Percentiles rank a stretch among this genome's conserved stretches.
These are phyloP conservation scores for Eidolon helvum DNA, from an alignment of 2,113 vertebrate genomes.

Conservation along the genomic window DNA sequence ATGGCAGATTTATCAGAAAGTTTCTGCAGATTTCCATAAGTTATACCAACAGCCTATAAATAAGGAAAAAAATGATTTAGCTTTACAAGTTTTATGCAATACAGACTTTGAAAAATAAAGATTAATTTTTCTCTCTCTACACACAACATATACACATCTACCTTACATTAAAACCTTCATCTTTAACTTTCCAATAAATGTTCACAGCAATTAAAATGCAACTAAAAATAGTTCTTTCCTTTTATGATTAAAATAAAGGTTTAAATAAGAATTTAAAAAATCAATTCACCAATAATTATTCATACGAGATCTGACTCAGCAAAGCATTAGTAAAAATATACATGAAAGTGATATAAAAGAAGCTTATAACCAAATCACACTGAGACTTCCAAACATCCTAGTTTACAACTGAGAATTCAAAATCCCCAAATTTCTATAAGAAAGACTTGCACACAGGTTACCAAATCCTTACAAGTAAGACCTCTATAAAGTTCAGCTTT, in stretches of 20 bases:
- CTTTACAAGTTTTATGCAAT: conserved; percentile 37
- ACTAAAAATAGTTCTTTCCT: conserved; percentile 24
- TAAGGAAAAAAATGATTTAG: conserved; percentile 65
- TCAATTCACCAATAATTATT: conserved; percentile 13
- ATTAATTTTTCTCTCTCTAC: neutral
- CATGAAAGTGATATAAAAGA: neutral
- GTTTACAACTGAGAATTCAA: neutral
- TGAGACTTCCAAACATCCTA: neutral
- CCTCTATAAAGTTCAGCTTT: conserved; percentile 15
- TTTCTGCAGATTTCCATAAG: conserved; percentile 88
- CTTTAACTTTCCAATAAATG: conserved; percentile 14
- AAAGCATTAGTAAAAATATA: conserved; percentile 19
- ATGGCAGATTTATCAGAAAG: conserved; percentile 91
- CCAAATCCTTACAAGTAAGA: neutral
- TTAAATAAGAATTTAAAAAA: conserved; percentile 27
- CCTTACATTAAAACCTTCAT: neutral
- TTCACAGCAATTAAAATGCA: conserved; percentile 15
- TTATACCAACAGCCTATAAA: conserved; percentile 90
- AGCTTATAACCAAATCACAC: neutral
- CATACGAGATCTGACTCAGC: neutral
- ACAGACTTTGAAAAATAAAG: conserved; percentile 36
- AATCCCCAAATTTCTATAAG: neutral
- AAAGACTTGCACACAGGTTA: neutral
- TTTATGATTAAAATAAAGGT: conserved; percentile 49
- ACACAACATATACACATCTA: neutral